phyloP scores from a whole-genome alignment of 2,888 invertebrate genomes.

The Phortica magna region DNA sequence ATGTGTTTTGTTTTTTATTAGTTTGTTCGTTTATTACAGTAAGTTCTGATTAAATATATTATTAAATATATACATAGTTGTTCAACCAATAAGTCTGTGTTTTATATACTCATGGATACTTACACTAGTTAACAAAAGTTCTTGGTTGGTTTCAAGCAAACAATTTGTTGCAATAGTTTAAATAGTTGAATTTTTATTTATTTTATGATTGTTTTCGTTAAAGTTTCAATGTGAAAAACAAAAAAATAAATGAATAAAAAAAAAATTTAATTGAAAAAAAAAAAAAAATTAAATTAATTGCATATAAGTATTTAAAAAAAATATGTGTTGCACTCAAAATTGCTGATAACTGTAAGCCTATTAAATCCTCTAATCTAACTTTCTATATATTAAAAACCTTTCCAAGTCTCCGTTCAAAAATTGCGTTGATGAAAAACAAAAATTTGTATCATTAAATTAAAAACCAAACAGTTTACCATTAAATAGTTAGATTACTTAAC shows the following conservation, averaged over 20 bases:
- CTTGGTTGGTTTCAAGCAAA: not conserved
- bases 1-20: not conserved
- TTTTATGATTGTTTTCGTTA: slow-evolving; percentile 26
- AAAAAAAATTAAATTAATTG: not conserved
- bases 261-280: not conserved
- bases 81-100: slow-evolving; percentile 17
- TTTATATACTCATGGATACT: slow-evolving; percentile 6
- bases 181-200: not conserved
- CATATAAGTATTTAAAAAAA: not conserved
- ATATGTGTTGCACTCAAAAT: too few relatives aligned
- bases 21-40: not conserved
- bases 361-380: too few relatives aligned
- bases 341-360: too few relatives aligned
- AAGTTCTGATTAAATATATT: slow-evolving; percentile 38
- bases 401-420: too few relatives aligned
- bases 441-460: too few relatives aligned
- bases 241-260: not conserved
- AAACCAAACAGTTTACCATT: too few relatives aligned
- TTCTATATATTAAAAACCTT: too few relatives aligned
- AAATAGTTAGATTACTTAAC: too few relatives aligned
- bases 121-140: not conserved
- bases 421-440: too few relatives aligned
- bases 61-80: not conserved
- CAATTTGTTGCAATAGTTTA: not conserved
- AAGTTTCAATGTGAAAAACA: not conserved